Evolutionary conservation across 2,888 invertebrate species (phyloP), one percentile per base, ranked within the genome.

Genomic region (Galeopsomyia nigrocyanea): DNA sequence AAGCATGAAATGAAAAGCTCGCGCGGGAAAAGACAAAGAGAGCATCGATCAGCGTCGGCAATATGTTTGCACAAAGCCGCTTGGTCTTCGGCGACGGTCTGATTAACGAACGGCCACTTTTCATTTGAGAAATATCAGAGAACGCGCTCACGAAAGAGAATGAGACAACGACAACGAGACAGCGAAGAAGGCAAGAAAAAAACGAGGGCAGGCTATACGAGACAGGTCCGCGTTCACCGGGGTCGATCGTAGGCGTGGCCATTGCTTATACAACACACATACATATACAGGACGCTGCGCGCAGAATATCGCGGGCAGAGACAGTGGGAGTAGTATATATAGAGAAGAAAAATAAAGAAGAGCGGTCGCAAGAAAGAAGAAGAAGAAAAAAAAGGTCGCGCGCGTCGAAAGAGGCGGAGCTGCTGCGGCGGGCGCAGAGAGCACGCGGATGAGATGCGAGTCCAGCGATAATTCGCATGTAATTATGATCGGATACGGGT

Each of bases 71-170:
- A 51, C 39, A 57, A 26, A 67, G 55, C n/a, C 61, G 26, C 21
- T 17, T 22, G 9, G 19, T 55, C 47, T 10, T 26, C 22, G 10
- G 74, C 75, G 71, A 76, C 81, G 82, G 49, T 78, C 83, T 84
- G 84, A 85, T 85, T 84, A 84, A 84, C 81, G 84, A 83, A 81
- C 79, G 79, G 78, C 78, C 80, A 81, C 83, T 82, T 81, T 81
- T 83, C 82, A 81, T 82, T 81, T 80, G 77, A 78, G 79, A 79
- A 80, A 79, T 80, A 81, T 69, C 79, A 79, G 76, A 73, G 69
- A 58, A 67, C 17, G 69, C 72, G 76, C 78, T 79, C 75, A 77
- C 78, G 58, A 21, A 19, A 26, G 31, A 58, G n/a, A 21, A 50
- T 39, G 61, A 62, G 61, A 22, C n/a, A 21, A 50, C 5, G 49